Conservation (phyloP, 2,113 vertebrate genomes). For the Euleptes europaea region DNA sequence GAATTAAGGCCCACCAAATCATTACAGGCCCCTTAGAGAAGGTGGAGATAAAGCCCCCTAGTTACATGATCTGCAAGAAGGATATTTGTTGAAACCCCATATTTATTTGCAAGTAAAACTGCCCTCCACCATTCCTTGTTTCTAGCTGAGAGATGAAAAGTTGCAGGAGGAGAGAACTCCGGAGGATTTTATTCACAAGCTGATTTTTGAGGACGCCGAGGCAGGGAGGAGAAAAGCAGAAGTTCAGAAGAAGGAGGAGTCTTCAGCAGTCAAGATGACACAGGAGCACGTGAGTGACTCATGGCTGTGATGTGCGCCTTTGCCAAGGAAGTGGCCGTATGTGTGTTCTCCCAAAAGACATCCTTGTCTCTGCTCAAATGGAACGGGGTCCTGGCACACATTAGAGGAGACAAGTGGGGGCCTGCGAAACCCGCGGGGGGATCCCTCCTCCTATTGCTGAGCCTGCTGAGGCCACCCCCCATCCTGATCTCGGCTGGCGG, state of each 20-base stretch:
- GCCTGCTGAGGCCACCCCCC: no score
- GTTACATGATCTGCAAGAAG: neutral
- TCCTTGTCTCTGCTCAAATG: neutral
- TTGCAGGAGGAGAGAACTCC: conserved; percentile 74
- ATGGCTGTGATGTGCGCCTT: no score
- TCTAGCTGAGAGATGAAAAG: conserved; percentile 77
- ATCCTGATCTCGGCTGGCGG: no score
- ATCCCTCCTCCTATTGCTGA: no score
- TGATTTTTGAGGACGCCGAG: conserved; percentile 69
- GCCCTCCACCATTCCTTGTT: conserved; percentile 21
- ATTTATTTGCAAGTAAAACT: neutral
- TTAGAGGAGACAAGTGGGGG: no score
- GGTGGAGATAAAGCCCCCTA: fast-evolving
- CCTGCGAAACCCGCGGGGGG: no score
- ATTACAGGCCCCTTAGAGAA: neutral
- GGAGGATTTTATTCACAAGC: conserved; percentile 73
- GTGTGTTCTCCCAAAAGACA: fast-evolving
- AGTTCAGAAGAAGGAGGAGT: conserved; percentile 77
- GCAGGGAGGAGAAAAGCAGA: conserved; percentile 70
- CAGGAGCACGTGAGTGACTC: conserved; percentile 70
- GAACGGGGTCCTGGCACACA: neutral
- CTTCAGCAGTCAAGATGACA: conserved; percentile 62
- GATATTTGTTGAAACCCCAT: neutral
- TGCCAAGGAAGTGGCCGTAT: neutral
- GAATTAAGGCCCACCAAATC: neutral